Conservation (phyloP, 2,113 vertebrate species). For the Colaptes auratus region DNA sequence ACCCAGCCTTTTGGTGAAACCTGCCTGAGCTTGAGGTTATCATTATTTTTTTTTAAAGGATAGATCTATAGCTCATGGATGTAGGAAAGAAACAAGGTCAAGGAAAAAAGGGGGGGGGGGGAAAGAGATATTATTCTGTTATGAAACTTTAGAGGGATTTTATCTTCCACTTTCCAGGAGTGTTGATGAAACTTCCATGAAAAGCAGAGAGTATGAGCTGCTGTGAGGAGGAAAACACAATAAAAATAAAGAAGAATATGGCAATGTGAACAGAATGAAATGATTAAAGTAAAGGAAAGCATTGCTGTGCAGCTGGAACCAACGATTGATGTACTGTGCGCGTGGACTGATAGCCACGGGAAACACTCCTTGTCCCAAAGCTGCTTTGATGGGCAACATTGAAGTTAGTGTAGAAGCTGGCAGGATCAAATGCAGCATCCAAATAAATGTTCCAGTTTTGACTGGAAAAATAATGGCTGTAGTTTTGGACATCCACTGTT, state of each 20-base stretch:
- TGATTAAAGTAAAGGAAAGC: conserved; percentile 57
- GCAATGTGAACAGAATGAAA: conserved; percentile 47
- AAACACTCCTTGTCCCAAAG: not conserved
- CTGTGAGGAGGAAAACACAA: not conserved
- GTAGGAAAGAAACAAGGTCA: not conserved
- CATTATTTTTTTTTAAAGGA: not conserved
- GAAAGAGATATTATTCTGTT: not conserved
- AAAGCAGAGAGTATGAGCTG: not conserved
- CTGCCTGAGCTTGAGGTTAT: not conserved
- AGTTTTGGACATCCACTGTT: not conserved
- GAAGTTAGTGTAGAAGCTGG: not conserved
- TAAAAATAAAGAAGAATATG: not conserved
- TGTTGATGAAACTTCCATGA: not conserved
- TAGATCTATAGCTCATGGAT: not conserved
- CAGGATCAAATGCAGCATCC: not conserved
- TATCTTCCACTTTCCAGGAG: not conserved
- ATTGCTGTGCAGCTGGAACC: conserved; percentile 39
- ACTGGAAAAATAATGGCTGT: not conserved
- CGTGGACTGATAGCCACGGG: not conserved
- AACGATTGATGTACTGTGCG: not conserved
- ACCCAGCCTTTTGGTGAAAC: not conserved
- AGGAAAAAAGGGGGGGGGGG: not conserved
- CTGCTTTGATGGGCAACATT: conserved; percentile 1
- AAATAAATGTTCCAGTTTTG: not conserved
- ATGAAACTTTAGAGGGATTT: not conserved